Evolutionary conservation across 2,113 vertebrate genomes (phyloP), one percentile per base, ranked within the genome.

Genomic region (Colossoma macropomum): DNA sequence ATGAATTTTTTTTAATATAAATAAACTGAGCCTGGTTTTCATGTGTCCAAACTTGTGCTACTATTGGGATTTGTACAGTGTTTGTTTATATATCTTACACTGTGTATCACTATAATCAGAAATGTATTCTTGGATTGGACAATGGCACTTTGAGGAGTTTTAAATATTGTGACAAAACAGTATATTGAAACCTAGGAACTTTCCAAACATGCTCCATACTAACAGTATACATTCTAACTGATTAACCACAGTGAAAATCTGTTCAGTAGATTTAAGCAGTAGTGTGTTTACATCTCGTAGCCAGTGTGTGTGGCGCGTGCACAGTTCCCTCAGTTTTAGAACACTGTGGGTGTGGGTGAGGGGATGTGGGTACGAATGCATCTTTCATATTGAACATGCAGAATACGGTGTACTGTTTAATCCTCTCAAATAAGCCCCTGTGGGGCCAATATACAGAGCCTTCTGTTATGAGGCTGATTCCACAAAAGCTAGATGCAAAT

Each of bases 281-380:
- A 30, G 17, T 3, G 10, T 78, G 59, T 78, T 86, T 81, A 25
- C 70, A 16, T 65, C 25, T 71, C n/a, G 83, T 68, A 79, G 62
- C 74, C 54, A 1, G n/a, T 79, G n/a, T 74, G 60, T 45, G 28
- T 50, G 13, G 10, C 11, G 25, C 45, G 69, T 84, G 71, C 74
- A 25, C 41, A 75, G 68, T 32, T 28, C 62, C 34, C 11, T 69
- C 50, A 56, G 73, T 76, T 41, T 52, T 13, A 59, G 23, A 80
- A 77, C 73, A 80, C 27, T 75, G 75, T 75, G 78, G 73, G 32
- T n/a, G 50, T 66, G 60, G n/a, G 62, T 34, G 19, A 76, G 74
- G 73, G 48, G 76, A 71, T 56, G 86, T 62, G 80, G 77, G 66
- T 66, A 4, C 17, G 69, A 30, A 48, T 34, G 21, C 28, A 25